Base-by-base conservation (phyloP, 2,888 invertebrate species). In the Ophion slaviceki region DNA sequence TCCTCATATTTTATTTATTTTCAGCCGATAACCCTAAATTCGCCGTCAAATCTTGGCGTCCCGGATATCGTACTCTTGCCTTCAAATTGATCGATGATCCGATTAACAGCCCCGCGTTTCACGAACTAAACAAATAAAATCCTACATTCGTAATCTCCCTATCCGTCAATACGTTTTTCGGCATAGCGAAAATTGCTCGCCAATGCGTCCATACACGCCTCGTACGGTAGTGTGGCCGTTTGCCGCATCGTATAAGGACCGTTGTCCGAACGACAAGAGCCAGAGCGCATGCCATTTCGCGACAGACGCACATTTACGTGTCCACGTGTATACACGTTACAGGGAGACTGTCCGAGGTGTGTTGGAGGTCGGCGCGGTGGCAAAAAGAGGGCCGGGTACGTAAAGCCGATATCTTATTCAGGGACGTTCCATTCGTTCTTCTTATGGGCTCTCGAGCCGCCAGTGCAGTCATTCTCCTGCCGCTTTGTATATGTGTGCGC, bases 321-420 rank as follows among this genome's bases (percentile, higher is more conserved):
- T 36, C 17, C 14, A 64, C 57, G 14, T 40, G 62, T 45, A 17
- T 72, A 32, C 24, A 17, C 28, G 57, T 32, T 61, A 40, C 66
- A 71, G 74, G 32, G 61, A 68, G 45, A 75, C 61, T 53, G 40
- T 24, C n/a, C n/a, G 59, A 36, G 75, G 81, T 68, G 74, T 66
- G 82, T 68, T 82, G 67, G 45, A 57, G 68, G 89, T 88, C 87
- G 86, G 89, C 87, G 89, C 88, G 89, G 85, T 87, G 87, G 87
- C 88, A 84, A 84, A 90, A 91, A 91, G 87, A 88, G 83, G 87
- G 86, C 90, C 86, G 83, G 70, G 89, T 90, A 90, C 90, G 91
- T 91, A 92, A 92, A 91, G 89, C 91, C 92, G 93, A 93, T 93
- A 93, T 93, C 93, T 93, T 93, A 93, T 93, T 93, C 93, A 91